Percentiles rank a stretch among this genome's conserved stretches.
Evolutionary conservation across 2,113 vertebrate genomes (phyloP).

Genomic region (Cryptotis parvus): DNA sequence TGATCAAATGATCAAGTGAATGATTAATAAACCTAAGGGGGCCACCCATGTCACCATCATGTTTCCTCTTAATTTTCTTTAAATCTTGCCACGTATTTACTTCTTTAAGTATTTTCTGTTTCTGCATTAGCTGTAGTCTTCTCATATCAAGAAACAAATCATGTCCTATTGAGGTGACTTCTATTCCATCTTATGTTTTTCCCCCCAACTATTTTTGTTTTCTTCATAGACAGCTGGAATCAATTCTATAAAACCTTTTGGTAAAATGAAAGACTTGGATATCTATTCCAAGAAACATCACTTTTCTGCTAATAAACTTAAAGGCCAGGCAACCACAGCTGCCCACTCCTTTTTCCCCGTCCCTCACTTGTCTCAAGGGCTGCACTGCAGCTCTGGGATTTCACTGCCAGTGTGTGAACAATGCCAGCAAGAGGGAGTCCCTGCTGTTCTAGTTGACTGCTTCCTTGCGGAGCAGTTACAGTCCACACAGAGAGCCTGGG

Average conservation of each 20-base stretch:
- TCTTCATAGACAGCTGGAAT: background rate
- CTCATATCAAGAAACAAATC: conserved; percentile 33
- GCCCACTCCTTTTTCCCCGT: background rate
- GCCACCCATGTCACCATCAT: background rate
- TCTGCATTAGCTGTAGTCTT: conserved; percentile 33
- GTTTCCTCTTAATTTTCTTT: conserved; percentile 7
- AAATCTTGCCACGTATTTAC: background rate
- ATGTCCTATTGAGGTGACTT: background rate
- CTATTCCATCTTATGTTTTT: conserved; percentile 50
- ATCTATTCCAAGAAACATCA: background rate
- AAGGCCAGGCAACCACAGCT: background rate
- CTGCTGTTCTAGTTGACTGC: background rate
- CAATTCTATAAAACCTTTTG: background rate
- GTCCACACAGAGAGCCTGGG: background rate
- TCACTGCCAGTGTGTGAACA: background rate
- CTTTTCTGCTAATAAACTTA: conserved; percentile 9
- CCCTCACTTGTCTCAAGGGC: background rate
- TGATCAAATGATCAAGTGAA: too few species aligned
- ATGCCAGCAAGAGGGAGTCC: background rate
- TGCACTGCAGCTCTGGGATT: background rate
- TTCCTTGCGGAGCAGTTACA: background rate
- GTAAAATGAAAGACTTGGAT: background rate
- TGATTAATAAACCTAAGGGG: background rate
- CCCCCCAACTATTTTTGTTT: background rate
- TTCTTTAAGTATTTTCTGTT: conserved; percentile 28